These are phyloP conservation scores for Trematocara nigrifrons DNA, from an alignment of 2,113 vertebrate genomes.

Conservation along the genomic window DNA sequence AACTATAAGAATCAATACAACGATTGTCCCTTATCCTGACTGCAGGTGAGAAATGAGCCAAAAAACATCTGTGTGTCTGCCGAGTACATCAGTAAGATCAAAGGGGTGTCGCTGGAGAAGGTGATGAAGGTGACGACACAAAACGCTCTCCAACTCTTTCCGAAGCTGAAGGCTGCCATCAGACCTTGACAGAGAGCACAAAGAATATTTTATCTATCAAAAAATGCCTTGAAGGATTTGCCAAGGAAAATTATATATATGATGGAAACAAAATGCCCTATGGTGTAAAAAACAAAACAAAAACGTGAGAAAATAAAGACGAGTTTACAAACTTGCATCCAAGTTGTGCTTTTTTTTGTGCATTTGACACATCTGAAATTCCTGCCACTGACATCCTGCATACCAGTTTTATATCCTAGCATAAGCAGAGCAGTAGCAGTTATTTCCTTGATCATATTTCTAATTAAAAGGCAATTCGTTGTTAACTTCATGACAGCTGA, in stretches of 20 bases:
- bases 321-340: background rate
- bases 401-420: background rate
- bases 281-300: background rate
- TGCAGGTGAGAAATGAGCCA: constrained; percentile 92
- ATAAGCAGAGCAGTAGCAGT: background rate
- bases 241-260: background rate
- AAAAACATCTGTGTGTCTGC: constrained; percentile 83
- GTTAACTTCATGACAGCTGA: background rate
- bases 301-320: background rate
- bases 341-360: background rate
- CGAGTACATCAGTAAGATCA: constrained; percentile 85
- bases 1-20: background rate
- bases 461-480: background rate
- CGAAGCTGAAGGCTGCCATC: constrained; percentile 75
- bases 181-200: constrained; percentile 19
- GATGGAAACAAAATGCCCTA: background rate
- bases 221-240: background rate
- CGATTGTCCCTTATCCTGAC: background rate
- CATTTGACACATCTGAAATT: background rate
- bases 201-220: background rate
- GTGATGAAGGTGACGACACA: constrained; percentile 83
- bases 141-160: constrained; percentile 87
- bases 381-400: background rate
- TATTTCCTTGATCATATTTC: background rate
- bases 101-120: constrained; percentile 83